Evolutionary conservation across 37 sponge, comb jelly and placozoan species (phyloP), one percentile per base, ranked within the genome.

Genomic region (Dysidea cf. avara): DNA sequence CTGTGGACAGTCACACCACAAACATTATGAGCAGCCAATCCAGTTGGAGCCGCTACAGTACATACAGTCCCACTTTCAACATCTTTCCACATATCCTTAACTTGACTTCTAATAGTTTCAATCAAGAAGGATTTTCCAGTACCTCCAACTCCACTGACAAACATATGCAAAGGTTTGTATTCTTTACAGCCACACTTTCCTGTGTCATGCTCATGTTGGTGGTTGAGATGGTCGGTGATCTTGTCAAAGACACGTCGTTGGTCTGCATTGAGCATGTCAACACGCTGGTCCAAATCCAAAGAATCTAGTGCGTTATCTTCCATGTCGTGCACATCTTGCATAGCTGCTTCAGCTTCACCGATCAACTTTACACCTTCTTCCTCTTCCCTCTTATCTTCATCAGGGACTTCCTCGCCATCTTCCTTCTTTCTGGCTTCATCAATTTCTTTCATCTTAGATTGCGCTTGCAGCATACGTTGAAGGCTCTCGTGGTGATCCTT

Each of bases 1-100:
- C 76, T 36, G 53, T 77, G 71, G 17, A 83, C 22, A 30, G 84
- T 83, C 24, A 74, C 37, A 25, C 84, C 84, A 28, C 52, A 61
- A 25, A 83, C 61, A 37, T 76, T 76, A 38, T 35, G 34, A 18
- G 84, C 77, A 37, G 84, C 84, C 25, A 83, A 29, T 9, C 77
- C 84, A 26, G 84, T 83, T 36, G 84, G 84, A 26, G 84, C 77
- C 18, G 69, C 77, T 5, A 83, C 51, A 28, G 79, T 69, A 72
- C 74, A 58, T 14, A 79, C 39, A 25, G 79, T 40, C 21, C 53
- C 43, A 35, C 77, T 85, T 2, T 78, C 68, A 38, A 78, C 77
- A 5, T 71, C 53, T 39, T 85, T 85, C 13, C 86, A 78, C 7
- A 74, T 65, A 7, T 79, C 77, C 20, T 72, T 77, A n/a, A 69